Conservation (phyloP, 2,797 vertebrate genomes). For the Artibeus lituratus region DNA sequence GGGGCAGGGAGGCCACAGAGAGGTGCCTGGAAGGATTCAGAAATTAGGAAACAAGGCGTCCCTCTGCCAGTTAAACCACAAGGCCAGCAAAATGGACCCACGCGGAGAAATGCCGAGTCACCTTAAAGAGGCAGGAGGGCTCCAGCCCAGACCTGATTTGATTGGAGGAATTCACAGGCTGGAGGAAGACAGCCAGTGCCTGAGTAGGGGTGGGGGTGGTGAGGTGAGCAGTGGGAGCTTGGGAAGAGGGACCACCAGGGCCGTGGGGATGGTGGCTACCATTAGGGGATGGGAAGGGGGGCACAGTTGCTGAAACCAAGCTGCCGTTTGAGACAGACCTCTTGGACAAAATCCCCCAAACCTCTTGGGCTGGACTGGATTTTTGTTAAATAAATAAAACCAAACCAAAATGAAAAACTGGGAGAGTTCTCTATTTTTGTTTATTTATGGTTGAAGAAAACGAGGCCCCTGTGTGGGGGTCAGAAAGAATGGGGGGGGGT, state of each 20-base stretch:
- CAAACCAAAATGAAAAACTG: background rate
- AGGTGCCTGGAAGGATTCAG: background rate
- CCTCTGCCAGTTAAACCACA: background rate
- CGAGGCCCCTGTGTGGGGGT: background rate
- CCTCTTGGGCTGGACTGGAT: background rate
- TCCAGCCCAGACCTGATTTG: background rate
- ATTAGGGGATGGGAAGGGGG: background rate
- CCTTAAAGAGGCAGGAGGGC: constrained; percentile 71
- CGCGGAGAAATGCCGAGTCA: constrained; percentile 69
- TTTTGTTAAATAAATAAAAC: background rate
- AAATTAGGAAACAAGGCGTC: background rate
- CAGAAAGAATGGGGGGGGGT: background rate
- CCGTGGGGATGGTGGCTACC: accelerated
- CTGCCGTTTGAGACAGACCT: background rate
- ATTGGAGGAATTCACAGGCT: constrained; percentile 19
- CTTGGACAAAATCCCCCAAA: background rate
- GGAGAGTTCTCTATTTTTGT: background rate
- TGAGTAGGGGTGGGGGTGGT: accelerated
- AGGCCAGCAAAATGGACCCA: constrained; percentile 55
- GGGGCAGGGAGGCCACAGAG: background rate
- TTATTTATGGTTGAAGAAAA: background rate
- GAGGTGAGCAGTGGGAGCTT: background rate
- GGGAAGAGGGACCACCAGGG: background rate
- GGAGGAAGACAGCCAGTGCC: background rate
- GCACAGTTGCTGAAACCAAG: background rate